A percentile compares a stretch with the other conserved stretches of the same genome.
Evolutionary conservation across 2,797 vertebrate genomes (phyloP).

Genomic region (Percopsis omiscomaycus): DNA sequence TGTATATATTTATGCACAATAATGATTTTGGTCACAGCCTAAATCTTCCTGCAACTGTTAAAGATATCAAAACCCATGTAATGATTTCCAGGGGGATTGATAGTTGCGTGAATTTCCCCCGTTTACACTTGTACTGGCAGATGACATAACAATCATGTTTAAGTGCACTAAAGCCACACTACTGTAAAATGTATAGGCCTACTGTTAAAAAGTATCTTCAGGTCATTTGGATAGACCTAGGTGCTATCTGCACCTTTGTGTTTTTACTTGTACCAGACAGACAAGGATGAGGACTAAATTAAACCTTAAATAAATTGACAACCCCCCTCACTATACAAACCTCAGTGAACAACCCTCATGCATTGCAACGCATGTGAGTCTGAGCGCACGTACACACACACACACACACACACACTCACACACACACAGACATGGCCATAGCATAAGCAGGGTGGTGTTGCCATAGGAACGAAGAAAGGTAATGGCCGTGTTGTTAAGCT

Average conservation of each 20-base stretch:
- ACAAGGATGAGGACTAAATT: slow-evolving; percentile 2
- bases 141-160: no score
- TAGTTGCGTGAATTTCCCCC: no score
- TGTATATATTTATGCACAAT: no score
- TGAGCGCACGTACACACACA: slow-evolving; percentile 11
- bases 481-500: slow-evolving; percentile 76
- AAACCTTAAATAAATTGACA: slow-evolving; percentile 23
- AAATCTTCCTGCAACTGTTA: no score
- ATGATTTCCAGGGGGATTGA: no score
- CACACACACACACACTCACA: slow-evolving; percentile 22
- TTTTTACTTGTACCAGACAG: not conserved
- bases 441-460: slow-evolving; percentile 73
- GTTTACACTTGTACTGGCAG: no score
- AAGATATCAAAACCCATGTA: no score
- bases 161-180: no score
- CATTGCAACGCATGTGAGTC: slow-evolving; percentile 9
- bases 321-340: slow-evolving; percentile 46
- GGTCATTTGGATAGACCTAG: slow-evolving; percentile 22
- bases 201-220: not conserved
- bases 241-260: no score
- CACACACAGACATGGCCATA: slow-evolving; percentile 49
- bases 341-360: slow-evolving; percentile 1
- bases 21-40: no score
- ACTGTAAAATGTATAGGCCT: not conserved
- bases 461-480: slow-evolving; percentile 79